phyloP scores from a whole-genome alignment of 2,888 invertebrate genomes.

The Aporophyla lueneburgensis region DNA sequence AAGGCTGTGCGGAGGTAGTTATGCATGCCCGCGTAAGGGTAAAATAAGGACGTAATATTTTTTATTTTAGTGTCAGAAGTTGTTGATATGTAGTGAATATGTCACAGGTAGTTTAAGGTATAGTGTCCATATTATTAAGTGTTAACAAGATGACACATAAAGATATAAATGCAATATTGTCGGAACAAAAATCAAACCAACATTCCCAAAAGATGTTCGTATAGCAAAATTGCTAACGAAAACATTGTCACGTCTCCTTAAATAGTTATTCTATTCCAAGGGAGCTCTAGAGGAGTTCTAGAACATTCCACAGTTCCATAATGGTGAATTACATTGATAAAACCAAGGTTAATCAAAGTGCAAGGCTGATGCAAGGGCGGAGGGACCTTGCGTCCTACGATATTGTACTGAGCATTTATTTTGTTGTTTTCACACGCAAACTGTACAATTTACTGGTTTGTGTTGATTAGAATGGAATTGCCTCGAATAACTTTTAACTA shows the following conservation, averaged over 20 bases:
- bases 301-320: conserved; percentile 44
- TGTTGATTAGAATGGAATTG: conserved; percentile 37
- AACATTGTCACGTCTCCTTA: conserved; percentile 48
- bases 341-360: conserved; percentile 64
- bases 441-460: conserved; percentile 27
- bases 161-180: background rate
- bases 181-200: background rate
- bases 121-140: conserved; percentile 9
- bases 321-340: conserved; percentile 67
- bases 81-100: conserved; percentile 8
- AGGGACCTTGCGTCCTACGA: conserved; percentile 63
- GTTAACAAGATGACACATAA: background rate
- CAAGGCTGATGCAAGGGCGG: conserved; percentile 68
- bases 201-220: background rate
- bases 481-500: conserved; percentile 9
- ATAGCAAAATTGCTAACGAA: conserved; percentile 14
- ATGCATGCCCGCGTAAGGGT: conserved; percentile 24
- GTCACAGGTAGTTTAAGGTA: conserved; percentile 1
- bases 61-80: conserved; percentile 27
- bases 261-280: conserved; percentile 50
- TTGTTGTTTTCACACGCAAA: conserved; percentile 46
- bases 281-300: conserved; percentile 23
- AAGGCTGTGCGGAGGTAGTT: conserved; percentile 25
- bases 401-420: conserved; percentile 46
- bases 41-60: conserved; percentile 29